phyloP scores from a whole-genome alignment of 2,888 invertebrate species.

The Sclerodermus sp. region DNA sequence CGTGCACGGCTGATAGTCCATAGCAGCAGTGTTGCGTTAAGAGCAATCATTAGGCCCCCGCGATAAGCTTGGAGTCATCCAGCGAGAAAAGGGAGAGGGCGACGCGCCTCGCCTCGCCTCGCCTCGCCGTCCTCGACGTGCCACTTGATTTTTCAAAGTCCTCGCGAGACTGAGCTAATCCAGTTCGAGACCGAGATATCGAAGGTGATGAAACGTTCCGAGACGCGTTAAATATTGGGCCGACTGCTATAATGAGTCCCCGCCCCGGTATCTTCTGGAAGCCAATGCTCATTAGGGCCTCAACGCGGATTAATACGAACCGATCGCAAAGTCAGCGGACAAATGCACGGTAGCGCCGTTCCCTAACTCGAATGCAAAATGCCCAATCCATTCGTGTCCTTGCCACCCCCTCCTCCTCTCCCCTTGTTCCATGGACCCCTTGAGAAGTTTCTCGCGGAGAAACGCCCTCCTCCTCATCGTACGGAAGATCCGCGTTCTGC shows the following conservation, averaged over 20 bases:
- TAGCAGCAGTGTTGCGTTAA: neutral
- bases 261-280: constrained; percentile 26
- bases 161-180: neutral
- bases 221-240: constrained; percentile 50
- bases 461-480: too few relatives aligned
- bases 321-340: constrained; percentile 38
- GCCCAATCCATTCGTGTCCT: constrained; percentile 16
- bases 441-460: too few relatives aligned
- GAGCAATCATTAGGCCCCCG: neutral
- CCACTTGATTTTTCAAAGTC: constrained; percentile 10
- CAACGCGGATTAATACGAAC: constrained; percentile 54
- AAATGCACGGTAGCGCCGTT: constrained; percentile 42
- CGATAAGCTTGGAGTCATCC: neutral
- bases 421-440: too few relatives aligned
- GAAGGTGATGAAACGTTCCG: constrained; percentile 45
- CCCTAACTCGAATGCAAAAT: constrained; percentile 9
- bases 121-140: constrained; percentile 2
- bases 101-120: neutral
- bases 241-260: constrained; percentile 34
- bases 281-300: constrained; percentile 48
- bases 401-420: too few relatives aligned
- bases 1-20: too few relatives aligned
- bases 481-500: too few relatives aligned
- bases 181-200: constrained; percentile 35
- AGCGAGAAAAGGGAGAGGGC: constrained; percentile 1